These are phyloP conservation scores for Erpetoichthys calabaricus DNA, from an alignment of 2,797 vertebrate genomes.

Conservation along the genomic window DNA sequence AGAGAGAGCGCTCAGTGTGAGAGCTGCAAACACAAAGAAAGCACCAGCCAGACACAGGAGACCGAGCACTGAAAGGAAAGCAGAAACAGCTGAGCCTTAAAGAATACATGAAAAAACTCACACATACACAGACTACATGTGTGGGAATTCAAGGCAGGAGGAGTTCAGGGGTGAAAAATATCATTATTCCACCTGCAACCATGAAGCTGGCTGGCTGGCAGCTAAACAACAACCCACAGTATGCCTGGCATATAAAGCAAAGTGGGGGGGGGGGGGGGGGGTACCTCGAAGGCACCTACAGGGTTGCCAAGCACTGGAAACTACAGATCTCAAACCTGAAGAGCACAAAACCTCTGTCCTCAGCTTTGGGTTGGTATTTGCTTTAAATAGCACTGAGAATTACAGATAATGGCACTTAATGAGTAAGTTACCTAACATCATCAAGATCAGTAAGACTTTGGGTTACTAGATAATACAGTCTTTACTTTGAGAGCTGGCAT, in stretches of 20 bases:
- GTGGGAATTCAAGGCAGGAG: constrained; percentile 52
- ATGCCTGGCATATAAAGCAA: neutral
- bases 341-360: too few species aligned
- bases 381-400: too few species aligned
- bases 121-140: constrained; percentile 44
- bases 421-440: too few species aligned
- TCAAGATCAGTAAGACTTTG: too few species aligned
- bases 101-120: constrained; percentile 33
- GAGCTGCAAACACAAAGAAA: constrained; percentile 74
- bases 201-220: neutral
- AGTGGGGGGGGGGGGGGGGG: too few species aligned
- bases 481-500: too few species aligned
- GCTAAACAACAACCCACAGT: constrained; percentile 2
- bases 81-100: constrained; percentile 51
- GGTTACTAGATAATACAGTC: too few species aligned
- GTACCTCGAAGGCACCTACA: neutral
- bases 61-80: constrained; percentile 39
- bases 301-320: neutral
- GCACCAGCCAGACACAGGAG: constrained; percentile 60
- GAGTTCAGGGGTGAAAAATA: constrained; percentile 42
- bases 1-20: constrained; percentile 72
- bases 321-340: neutral
- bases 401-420: too few species aligned
- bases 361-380: too few species aligned
- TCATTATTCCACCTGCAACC: constrained; percentile 44